Evolutionary conservation across 2,888 invertebrate genomes (phyloP).

Genomic region (Ecliptopera silaceata): DNA sequence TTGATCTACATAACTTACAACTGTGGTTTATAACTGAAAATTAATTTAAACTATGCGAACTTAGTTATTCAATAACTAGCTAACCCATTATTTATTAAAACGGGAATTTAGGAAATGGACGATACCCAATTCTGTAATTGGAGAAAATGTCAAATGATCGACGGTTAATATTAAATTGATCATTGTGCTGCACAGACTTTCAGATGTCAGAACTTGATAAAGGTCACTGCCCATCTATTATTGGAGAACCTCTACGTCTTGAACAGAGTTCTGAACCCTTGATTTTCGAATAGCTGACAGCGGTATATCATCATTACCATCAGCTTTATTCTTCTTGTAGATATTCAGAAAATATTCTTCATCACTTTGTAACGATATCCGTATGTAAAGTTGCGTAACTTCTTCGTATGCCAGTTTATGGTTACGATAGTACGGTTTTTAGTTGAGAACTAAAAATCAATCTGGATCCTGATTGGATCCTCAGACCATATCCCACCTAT

Average conservation of each 20-base stretch:
- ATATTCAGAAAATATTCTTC: no score
- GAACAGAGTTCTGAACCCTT: constrained; percentile 11
- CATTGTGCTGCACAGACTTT: constrained; percentile 14
- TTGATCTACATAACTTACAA: no score
- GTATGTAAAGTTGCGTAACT: no score
- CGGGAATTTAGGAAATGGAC: not conserved
- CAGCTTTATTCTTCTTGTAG: not conserved
- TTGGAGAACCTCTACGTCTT: constrained; percentile 11
- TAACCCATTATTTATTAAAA: not conserved
- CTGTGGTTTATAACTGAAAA: no score
- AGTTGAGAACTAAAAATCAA: no score
- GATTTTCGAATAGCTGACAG: not conserved
- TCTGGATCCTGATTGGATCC: no score
- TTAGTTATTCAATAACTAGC: no score
- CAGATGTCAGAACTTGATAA: constrained; percentile 34
- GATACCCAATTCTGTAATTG: not conserved
- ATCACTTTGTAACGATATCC: no score
- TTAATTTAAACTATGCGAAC: no score
- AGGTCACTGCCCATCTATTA: constrained; percentile 36
- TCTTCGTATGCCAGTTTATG: no score
- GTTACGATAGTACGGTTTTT: no score
- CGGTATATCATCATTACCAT: not conserved
- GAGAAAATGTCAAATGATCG: constrained; percentile 3
- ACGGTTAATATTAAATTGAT: constrained; percentile 15
- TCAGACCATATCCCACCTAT: no score